Conservation (phyloP, 2,888 invertebrate species). For the Bombylius discolor region DNA sequence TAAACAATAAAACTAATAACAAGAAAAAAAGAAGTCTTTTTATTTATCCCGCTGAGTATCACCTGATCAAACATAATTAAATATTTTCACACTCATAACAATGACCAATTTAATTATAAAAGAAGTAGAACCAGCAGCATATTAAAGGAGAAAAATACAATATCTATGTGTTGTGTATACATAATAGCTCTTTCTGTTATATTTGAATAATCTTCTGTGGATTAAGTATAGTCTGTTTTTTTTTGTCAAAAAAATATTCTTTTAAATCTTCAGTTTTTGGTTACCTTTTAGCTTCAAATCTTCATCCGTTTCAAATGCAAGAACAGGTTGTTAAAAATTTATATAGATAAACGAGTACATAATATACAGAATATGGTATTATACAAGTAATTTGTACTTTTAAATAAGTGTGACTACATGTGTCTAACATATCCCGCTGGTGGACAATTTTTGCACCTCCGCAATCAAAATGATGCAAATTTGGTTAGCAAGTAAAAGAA, state of each 20-base stretch:
- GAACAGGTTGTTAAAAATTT: background rate
- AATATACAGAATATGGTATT: background rate
- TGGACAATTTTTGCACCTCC: slow-evolving; percentile 1
- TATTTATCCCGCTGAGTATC: slow-evolving; percentile 1
- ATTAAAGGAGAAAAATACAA: background rate
- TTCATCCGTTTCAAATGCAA: background rate
- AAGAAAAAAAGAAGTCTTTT: background rate
- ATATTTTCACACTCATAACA: slow-evolving; percentile 38
- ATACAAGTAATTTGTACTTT: background rate
- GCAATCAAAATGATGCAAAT: background rate
- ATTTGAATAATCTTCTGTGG: no score
- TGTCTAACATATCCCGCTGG: background rate
- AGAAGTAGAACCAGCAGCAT: background rate
- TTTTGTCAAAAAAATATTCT: no score
- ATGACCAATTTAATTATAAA: slow-evolving; percentile 18
- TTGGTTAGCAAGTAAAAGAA: background rate
- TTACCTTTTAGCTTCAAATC: no score
- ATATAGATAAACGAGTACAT: background rate
- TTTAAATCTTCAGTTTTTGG: no score
- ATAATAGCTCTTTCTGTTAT: no score
- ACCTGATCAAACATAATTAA: slow-evolving; percentile 18
- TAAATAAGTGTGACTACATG: background rate
- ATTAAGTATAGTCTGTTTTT: no score
- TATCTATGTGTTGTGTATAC: no score
- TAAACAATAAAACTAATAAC: no score